Percentiles rank a stretch among this genome's conserved stretches.
Conservation (phyloP, 2,888 invertebrate species). For the Temnothorax ravouxi region DNA sequence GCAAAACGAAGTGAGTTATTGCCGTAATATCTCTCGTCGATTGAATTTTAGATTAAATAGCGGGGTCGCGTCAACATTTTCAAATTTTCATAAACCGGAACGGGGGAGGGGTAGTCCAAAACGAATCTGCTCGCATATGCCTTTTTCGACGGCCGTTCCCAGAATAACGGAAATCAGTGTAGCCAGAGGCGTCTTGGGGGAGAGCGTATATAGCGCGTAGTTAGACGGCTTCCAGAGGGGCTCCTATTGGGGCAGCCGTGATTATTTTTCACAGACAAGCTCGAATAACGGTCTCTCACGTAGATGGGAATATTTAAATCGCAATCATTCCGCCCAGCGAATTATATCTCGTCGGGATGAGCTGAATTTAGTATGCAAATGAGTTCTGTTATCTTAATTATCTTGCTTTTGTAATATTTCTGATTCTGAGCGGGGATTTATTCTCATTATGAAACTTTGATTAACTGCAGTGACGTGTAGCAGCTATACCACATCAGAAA, state of each 20-base stretch:
- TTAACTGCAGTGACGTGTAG: slow-evolving; percentile 16
- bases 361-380: slow-evolving; percentile 50
- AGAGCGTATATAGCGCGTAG: background rate
- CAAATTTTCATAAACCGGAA: slow-evolving; percentile 18
- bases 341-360: slow-evolving; percentile 35
- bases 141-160: background rate
- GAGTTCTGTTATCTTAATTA: slow-evolving; percentile 50
- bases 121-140: slow-evolving; percentile 13
- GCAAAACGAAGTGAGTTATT: slow-evolving; percentile 35
- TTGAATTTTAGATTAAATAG: slow-evolving; percentile 22
- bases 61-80: slow-evolving; percentile 2
- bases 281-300: slow-evolving; percentile 27
- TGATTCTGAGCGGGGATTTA: slow-evolving; percentile 21
- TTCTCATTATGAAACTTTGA: slow-evolving; percentile 33
- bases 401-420: slow-evolving; percentile 51
- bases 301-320: slow-evolving; percentile 45
- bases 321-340: slow-evolving; percentile 35
- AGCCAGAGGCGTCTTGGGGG: slow-evolving; percentile 12
- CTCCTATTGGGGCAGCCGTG: background rate
- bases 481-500: background rate
- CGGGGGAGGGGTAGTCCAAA: background rate
- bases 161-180: background rate
- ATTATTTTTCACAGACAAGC: slow-evolving; percentile 46
- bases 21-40: slow-evolving; percentile 32
- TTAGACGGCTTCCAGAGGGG: slow-evolving; percentile 2